phyloP scores from a whole-genome alignment of 2,888 invertebrate species.

The Andrena camellia region DNA sequence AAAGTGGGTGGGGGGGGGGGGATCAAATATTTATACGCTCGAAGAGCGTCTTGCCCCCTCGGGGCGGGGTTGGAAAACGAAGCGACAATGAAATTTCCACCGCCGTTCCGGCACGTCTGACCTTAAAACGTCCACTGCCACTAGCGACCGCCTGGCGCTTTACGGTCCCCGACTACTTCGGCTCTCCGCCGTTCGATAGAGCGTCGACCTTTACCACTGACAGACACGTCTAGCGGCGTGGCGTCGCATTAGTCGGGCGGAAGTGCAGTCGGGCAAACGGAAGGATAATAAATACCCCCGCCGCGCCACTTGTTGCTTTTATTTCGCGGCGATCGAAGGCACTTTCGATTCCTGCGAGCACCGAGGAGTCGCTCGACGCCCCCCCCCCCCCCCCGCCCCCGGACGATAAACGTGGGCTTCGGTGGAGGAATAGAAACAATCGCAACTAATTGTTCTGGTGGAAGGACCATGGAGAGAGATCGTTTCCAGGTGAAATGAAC shows the following conservation, averaged over 20 bases:
- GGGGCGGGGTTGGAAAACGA: background rate
- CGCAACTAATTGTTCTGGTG: background rate
- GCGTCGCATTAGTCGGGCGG: constrained; percentile 40
- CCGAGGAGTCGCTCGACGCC: background rate
- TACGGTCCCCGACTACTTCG: constrained; percentile 18
- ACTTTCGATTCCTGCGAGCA: background rate
- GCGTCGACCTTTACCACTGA: constrained; percentile 45
- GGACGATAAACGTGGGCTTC: no score
- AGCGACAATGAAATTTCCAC: constrained; percentile 7
- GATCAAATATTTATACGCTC: background rate
- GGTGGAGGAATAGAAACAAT: background rate
- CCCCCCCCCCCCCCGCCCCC: background rate
- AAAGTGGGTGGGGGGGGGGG: no score
- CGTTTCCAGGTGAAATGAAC: no score
- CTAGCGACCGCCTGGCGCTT: constrained; percentile 9
- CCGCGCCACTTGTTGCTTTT: constrained; percentile 62
- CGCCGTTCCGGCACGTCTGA: background rate
- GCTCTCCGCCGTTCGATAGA: constrained; percentile 15
- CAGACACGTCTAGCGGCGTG: constrained; percentile 28
- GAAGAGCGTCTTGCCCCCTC: background rate
- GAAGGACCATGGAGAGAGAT: no score
- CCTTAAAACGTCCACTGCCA: constrained; percentile 2
- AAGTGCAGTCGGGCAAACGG: constrained; percentile 15
- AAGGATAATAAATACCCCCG: constrained; percentile 51
- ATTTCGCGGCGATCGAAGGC: constrained; percentile 43